phyloP scores from a whole-genome alignment of 2,888 invertebrate species.

The Drosophila diplacantha region DNA sequence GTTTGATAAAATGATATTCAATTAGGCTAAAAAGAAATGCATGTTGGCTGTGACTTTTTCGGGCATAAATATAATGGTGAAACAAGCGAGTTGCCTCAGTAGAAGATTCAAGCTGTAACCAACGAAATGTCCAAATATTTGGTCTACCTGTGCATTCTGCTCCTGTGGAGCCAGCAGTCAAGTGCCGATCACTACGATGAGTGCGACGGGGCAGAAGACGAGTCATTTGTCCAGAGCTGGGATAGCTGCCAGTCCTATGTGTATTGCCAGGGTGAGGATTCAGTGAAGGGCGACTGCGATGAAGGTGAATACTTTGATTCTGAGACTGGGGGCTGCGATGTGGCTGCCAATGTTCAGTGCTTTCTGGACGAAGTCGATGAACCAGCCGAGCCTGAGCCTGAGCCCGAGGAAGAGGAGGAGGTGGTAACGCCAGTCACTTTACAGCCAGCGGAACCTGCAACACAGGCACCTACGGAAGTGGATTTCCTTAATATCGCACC shows the following conservation, averaged over 20 bases:
- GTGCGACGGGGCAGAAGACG: constrained; percentile 54
- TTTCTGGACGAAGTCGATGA: constrained; percentile 61
- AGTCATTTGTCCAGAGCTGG: constrained; percentile 63
- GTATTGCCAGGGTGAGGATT: constrained; percentile 71
- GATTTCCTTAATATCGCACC: constrained; percentile 55
- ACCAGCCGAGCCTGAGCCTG: constrained; percentile 31
- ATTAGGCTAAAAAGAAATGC: constrained; percentile 64
- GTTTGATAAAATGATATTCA: constrained; percentile 49
- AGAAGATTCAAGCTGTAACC: constrained; percentile 26
- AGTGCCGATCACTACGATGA: constrained; percentile 59
- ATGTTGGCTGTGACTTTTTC: constrained; percentile 36
- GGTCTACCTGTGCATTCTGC: constrained; percentile 11
- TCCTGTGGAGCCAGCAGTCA: constrained; percentile 3
- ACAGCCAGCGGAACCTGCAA: constrained; percentile 37
- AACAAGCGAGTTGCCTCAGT: constrained; percentile 44
- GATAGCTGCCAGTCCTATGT: constrained; percentile 70
- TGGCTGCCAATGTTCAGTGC: constrained; percentile 62
- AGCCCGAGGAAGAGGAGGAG: constrained; percentile 19
- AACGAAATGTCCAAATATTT: constrained; percentile 46
- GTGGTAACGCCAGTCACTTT: constrained; percentile 13
- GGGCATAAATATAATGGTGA: constrained; percentile 47
- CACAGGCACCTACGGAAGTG: constrained; percentile 41
- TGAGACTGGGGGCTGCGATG: constrained; percentile 63
- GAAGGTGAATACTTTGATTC: constrained; percentile 66
- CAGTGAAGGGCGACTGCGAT: constrained; percentile 66